phyloP scores from a whole-genome alignment of 2,113 vertebrate species.

The Rhinopomastus cyanomelas region DNA sequence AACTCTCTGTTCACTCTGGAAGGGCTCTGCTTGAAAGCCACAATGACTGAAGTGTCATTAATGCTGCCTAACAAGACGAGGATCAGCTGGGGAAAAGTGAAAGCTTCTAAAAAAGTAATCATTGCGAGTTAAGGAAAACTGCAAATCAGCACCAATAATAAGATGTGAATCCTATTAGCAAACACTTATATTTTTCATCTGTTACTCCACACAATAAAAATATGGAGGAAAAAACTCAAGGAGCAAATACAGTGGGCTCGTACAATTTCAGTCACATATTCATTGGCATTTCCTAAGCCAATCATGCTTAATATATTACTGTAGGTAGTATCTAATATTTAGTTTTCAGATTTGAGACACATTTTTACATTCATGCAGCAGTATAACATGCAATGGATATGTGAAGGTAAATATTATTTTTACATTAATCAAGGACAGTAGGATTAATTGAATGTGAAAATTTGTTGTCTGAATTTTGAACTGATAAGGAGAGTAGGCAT shows the following conservation, averaged over 20 bases:
- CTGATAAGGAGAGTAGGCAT: neutral
- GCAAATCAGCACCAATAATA: conserved; percentile 86
- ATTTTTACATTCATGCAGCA: conserved; percentile 5
- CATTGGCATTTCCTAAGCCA: conserved; percentile 14
- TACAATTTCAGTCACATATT: conserved; percentile 58
- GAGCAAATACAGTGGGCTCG: conserved; percentile 16
- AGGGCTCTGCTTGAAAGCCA: conserved; percentile 96
- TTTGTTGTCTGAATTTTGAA: conserved; percentile 29
- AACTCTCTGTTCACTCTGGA: conserved; percentile 97
- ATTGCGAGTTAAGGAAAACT: conserved; percentile 85
- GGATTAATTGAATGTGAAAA: conserved; percentile 5
- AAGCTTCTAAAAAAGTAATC: conserved; percentile 94
- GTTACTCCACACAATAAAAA: conserved; percentile 67
- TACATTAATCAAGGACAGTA: neutral
- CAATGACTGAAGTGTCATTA: conserved; percentile 99
- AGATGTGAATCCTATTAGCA: conserved; percentile 92
- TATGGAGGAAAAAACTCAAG: conserved; percentile 68
- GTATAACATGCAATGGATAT: conserved; percentile 30
- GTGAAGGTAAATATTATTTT: conserved; percentile 61
- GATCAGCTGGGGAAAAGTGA: conserved; percentile 89
- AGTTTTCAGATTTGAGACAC: conserved; percentile 69
- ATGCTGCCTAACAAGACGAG: conserved; percentile 97
- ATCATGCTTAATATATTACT: conserved; percentile 29
- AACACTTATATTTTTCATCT: conserved; percentile 83
- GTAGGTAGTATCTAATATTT: conserved; percentile 60